Evolutionary conservation across 1,140 invertebrate genomes (phyloP).

Genomic region (Drosophila sucinea): DNA sequence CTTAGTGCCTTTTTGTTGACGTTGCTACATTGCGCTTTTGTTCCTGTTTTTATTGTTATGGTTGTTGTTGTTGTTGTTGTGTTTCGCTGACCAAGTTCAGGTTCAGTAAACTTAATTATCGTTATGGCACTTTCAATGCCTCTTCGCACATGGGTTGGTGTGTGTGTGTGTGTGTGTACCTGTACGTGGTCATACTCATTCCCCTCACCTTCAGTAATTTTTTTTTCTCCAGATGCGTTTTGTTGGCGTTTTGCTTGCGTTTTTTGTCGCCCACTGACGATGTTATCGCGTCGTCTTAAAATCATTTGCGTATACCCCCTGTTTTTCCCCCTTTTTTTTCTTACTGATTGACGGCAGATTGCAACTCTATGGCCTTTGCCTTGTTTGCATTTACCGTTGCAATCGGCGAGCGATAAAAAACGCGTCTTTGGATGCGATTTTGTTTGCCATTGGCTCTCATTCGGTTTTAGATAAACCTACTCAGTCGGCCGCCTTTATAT

Average conservation of each 20-base stretch:
- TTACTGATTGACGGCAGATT: slow-evolving; percentile 48
- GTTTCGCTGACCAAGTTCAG: slow-evolving; percentile 4
- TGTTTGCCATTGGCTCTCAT: not conserved
- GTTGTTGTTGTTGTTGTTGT: not conserved
- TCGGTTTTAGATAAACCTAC: slow-evolving; percentile 1
- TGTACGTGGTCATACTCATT: slow-evolving; percentile 14
- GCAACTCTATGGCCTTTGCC: slow-evolving; percentile 42
- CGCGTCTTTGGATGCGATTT: slow-evolving; percentile 37
- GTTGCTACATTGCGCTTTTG: not conserved
- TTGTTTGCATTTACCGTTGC: slow-evolving; percentile 51
- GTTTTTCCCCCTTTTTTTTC: slow-evolving; percentile 14
- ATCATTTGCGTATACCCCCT: slow-evolving; percentile 38
- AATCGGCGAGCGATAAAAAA: slow-evolving; percentile 36
- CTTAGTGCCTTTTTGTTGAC: not conserved
- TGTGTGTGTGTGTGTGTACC: not conserved
- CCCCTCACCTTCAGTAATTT: slow-evolving; percentile 6
- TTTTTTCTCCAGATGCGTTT: slow-evolving; percentile 39
- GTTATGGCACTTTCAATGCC: slow-evolving; percentile 18
- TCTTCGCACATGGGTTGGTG: not conserved
- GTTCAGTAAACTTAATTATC: slow-evolving; percentile 23
- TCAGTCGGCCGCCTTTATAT: slow-evolving; percentile 6
- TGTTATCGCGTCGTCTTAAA: slow-evolving; percentile 35
- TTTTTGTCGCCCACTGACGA: slow-evolving; percentile 45
- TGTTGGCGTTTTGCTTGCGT: slow-evolving; percentile 33
- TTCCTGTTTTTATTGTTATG: not conserved